Conservation (phyloP, 2,888 invertebrate genomes). For the Orchesellides sinensis region DNA sequence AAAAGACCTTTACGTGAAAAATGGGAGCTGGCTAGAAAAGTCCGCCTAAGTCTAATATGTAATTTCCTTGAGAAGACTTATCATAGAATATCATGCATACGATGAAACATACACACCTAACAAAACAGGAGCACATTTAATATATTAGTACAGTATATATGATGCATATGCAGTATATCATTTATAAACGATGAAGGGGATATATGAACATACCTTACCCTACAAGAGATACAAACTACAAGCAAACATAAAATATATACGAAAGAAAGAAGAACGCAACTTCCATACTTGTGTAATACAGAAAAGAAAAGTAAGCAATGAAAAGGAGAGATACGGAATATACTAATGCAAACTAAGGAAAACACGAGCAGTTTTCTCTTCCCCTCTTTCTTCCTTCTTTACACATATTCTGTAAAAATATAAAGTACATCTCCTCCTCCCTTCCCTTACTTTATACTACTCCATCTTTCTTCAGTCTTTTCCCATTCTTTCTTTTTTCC, state of each 20-base stretch:
- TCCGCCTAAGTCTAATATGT: constrained; percentile 56
- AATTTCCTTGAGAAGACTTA: constrained; percentile 54
- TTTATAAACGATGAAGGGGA: too few relatives aligned
- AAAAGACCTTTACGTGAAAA: constrained; percentile 44
- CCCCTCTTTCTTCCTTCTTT: constrained; percentile 20
- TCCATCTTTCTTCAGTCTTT: constrained; percentile 36
- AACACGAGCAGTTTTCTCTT: constrained; percentile 45
- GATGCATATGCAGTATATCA: too few relatives aligned
- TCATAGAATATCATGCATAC: constrained; percentile 45
- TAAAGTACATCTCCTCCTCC: constrained; percentile 26
- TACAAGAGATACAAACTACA: neutral
- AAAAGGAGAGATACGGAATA: constrained; percentile 34
- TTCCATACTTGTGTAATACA: constrained; percentile 46
- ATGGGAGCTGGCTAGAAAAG: constrained; percentile 32
- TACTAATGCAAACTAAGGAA: constrained; percentile 54
- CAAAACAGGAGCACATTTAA: too few relatives aligned
- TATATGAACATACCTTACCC: too few relatives aligned
- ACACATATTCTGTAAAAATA: neutral
- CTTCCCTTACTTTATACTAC: neutral
- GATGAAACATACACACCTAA: too few relatives aligned
- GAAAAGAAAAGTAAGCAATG: constrained; percentile 43
- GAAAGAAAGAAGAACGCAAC: constrained; percentile 21
- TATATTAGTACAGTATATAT: too few relatives aligned
- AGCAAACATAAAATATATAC: constrained; percentile 20
- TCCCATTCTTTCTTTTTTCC: constrained; percentile 23